Evolutionary conservation across 2,888 invertebrate genomes (phyloP).

Genomic region (Lepeophtheirus nordmannii): DNA sequence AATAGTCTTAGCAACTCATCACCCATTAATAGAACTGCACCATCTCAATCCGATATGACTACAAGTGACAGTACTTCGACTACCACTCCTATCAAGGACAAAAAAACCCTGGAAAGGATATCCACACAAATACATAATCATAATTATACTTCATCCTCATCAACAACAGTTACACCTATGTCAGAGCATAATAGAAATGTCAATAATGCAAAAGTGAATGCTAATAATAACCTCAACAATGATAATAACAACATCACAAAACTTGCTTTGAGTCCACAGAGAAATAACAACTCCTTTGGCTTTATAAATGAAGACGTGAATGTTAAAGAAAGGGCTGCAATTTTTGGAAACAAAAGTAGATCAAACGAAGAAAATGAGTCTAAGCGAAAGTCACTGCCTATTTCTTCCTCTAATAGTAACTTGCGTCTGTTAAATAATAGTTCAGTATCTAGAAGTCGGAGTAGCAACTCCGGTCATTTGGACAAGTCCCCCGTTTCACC

Average conservation of each 20-base stretch:
- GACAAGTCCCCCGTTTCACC: slow-evolving; percentile 27
- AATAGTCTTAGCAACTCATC: background rate
- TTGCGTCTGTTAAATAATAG: background rate
- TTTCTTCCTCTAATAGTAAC: slow-evolving; percentile 8
- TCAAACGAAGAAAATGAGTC: slow-evolving; percentile 4
- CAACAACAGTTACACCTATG: no score
- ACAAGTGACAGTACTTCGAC: background rate
- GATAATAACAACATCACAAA: background rate
- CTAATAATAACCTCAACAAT: background rate
- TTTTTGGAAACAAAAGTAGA: slow-evolving; percentile 26
- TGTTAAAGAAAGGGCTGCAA: slow-evolving; percentile 31
- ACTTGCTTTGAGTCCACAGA: background rate
- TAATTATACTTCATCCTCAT: no score
- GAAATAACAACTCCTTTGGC: background rate
- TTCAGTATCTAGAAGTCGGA: background rate
- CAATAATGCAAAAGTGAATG: background rate
- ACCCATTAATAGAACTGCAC: no score
- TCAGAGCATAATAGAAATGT: no score
- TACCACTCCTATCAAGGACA: background rate
- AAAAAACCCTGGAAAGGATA: background rate
- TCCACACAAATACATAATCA: background rate
- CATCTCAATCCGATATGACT: background rate
- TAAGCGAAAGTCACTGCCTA: slow-evolving; percentile 2
- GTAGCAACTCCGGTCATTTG: background rate
- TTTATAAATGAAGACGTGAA: slow-evolving; percentile 30